Percentiles rank a stretch among this genome's conserved stretches.
Conservation (phyloP, 2,113 vertebrate genomes). For the Lates calcarifer region DNA sequence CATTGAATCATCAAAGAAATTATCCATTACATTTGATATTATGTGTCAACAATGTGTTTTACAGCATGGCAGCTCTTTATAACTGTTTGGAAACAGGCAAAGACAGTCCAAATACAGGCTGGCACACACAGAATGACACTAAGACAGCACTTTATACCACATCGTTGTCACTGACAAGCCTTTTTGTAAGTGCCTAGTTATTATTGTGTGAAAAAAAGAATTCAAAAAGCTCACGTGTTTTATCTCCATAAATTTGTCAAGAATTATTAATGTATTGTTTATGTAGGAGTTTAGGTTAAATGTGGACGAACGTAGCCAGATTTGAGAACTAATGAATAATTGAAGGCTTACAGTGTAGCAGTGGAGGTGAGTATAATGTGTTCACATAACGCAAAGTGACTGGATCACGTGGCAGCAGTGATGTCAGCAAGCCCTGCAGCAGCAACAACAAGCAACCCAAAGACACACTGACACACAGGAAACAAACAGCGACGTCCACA, state of each 20-base stretch:
- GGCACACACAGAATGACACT: conserved; percentile 41
- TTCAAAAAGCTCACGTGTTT: neutral
- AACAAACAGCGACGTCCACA: conserved; percentile 25
- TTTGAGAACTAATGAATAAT: neutral
- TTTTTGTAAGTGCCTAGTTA: neutral
- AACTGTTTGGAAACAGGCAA: conserved; percentile 37
- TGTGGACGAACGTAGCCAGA: neutral
- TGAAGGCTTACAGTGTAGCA: neutral
- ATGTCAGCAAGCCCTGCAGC: conserved; percentile 33
- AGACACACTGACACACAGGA: conserved; percentile 26
- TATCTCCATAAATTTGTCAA: neutral
- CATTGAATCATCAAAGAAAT: conserved; percentile 1
- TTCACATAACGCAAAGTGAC: conserved; percentile 17
- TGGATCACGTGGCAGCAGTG: conserved; percentile 24
- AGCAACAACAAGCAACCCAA: conserved; percentile 17
- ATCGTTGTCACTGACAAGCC: conserved; percentile 14
- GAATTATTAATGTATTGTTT: neutral
- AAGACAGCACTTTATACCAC: conserved; percentile 34
- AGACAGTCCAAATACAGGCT: conserved; percentile 40
- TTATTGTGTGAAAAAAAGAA: neutral
- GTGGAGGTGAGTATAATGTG: neutral
- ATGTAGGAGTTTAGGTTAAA: neutral
- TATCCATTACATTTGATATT: neutral
- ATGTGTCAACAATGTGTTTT: conserved; percentile 9
- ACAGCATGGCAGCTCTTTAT: conserved; percentile 41